phyloP scores from a whole-genome alignment of 2,113 vertebrate genomes.

The Xenus cinereus region DNA sequence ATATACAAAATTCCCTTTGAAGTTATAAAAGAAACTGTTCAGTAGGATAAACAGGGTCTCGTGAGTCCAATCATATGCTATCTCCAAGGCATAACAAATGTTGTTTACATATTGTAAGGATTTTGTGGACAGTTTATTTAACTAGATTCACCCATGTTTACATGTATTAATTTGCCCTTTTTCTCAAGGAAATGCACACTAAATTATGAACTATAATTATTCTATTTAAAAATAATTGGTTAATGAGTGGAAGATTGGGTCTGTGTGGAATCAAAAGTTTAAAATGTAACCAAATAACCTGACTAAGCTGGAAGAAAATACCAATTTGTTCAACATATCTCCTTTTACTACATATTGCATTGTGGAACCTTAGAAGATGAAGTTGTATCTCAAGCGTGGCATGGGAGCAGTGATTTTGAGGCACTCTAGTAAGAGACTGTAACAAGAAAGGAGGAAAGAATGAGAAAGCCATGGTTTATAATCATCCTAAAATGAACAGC shows the following conservation, averaged over 20 bases:
- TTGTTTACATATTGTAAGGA: constrained; percentile 76
- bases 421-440: not conserved
- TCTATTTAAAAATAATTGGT: constrained; percentile 70
- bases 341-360: not conserved
- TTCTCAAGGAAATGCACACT: constrained; percentile 65
- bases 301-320: constrained; percentile 56
- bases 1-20: constrained; percentile 78
- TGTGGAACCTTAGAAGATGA: not conserved
- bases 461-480: not conserved
- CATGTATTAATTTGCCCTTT: constrained; percentile 71
- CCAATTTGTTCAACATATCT: constrained; percentile 2
- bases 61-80: constrained; percentile 71
- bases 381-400: not conserved
- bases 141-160: constrained; percentile 75
- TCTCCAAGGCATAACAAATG: constrained; percentile 80
- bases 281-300: constrained; percentile 52
- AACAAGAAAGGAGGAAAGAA: not conserved
- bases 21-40: constrained; percentile 76
- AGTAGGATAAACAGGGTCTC: constrained; percentile 73
- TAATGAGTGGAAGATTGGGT: not conserved
- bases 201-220: constrained; percentile 65
- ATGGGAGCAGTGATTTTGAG: not conserved
- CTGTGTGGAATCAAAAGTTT: constrained; percentile 36
- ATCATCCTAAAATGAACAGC: not conserved
- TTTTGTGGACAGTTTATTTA: constrained; percentile 76